Evolutionary conservation across 2,888 invertebrate species (phyloP).

Genomic region (Lamellibrachia satsuma): DNA sequence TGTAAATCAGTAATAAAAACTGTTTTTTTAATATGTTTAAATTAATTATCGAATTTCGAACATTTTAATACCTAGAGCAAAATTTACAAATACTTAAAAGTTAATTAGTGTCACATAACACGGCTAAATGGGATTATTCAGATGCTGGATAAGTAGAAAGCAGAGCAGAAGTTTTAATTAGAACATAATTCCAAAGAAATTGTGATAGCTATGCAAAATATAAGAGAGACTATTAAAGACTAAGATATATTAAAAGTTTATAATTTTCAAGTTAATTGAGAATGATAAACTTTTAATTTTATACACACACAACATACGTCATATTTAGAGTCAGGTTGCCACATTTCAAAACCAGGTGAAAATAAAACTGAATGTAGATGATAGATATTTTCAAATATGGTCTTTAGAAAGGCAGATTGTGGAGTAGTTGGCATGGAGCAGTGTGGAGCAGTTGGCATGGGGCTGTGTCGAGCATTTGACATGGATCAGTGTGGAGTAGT

Average conservation of each 20-base stretch:
- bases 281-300: slow-evolving; percentile 6
- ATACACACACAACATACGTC: background rate
- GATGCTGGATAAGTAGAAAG: slow-evolving; percentile 4
- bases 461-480: background rate
- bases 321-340: background rate
- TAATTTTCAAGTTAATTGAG: background rate
- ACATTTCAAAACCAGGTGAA: background rate
- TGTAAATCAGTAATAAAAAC: no score
- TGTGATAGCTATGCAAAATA: background rate
- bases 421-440: background rate
- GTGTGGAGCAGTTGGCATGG: background rate
- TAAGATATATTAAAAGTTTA: background rate
- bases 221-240: background rate
- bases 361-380: no score
- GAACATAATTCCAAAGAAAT: background rate
- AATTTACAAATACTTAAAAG: background rate
- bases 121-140: background rate
- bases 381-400: no score
- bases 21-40: no score
- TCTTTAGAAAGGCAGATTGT: background rate
- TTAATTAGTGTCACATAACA: background rate
- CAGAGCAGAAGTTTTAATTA: background rate
- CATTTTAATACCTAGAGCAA: background rate
- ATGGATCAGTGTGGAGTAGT: background rate
- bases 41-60: background rate